A percentile compares a stretch with the other conserved stretches of the same genome.
phyloP scores from a whole-genome alignment of 2,888 invertebrate species.

The Tenthredo livida region DNA sequence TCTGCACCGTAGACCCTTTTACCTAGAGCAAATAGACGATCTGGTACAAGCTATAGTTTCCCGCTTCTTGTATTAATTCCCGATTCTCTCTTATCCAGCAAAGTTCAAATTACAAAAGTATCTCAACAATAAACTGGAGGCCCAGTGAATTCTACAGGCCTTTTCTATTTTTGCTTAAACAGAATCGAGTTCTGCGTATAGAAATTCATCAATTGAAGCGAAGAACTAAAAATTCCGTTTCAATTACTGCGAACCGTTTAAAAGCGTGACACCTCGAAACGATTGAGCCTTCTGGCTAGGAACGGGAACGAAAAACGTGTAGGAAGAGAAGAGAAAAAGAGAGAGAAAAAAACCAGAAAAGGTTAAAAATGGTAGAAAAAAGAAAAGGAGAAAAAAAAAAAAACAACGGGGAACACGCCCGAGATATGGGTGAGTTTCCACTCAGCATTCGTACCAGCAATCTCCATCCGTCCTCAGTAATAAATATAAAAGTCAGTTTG shows the following conservation, averaged over 20 bases:
- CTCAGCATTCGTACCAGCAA: conserved; percentile 64
- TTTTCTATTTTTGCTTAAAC: not conserved
- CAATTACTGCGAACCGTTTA: not conserved
- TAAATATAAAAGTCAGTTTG: conserved; percentile 75
- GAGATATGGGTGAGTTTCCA: conserved; percentile 64
- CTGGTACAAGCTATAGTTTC: not conserved
- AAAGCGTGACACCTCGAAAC: conserved; percentile 12
- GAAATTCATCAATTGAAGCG: no score
- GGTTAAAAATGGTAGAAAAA: conserved; percentile 55
- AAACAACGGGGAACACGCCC: conserved; percentile 64
- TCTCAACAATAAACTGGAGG: not conserved
- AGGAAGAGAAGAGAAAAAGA: not conserved
- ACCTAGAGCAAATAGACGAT: not conserved
- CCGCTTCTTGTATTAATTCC: not conserved
- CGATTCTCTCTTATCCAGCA: not conserved
- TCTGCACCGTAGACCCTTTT: not conserved
- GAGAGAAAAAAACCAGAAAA: conserved; percentile 50
- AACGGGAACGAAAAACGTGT: not conserved
- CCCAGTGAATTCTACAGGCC: not conserved
- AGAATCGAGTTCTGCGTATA: not conserved
- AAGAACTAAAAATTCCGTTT: not conserved
- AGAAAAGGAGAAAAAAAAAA: conserved; percentile 69
- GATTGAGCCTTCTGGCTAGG: conserved; percentile 34
- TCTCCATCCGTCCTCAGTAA: conserved; percentile 72
- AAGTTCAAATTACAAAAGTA: not conserved